Percentiles rank a stretch among this genome's conserved stretches.
Evolutionary conservation across 2,888 invertebrate species (phyloP).

Genomic region (Caenorhabditis plicata): DNA sequence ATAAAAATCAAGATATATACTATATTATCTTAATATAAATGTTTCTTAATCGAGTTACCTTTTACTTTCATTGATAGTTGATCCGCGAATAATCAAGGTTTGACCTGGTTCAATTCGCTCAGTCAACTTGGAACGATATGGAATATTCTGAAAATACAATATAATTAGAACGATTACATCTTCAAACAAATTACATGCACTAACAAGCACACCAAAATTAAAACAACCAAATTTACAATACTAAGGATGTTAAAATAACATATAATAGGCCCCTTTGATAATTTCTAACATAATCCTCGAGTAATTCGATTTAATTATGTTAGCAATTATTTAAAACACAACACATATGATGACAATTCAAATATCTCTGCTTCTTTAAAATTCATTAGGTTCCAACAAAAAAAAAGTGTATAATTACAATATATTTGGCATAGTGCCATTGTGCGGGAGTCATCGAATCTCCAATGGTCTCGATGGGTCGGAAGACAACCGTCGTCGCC

Average conservation of each 20-base stretch:
- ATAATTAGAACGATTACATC: not conserved
- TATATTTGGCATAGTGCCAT: slow-evolving; percentile 56
- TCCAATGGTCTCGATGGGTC: slow-evolving; percentile 16
- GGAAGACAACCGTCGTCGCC: slow-evolving; percentile 1
- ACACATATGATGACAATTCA: not conserved
- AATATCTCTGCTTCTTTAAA: not conserved
- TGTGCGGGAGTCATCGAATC: slow-evolving; percentile 33
- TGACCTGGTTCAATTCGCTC: slow-evolving; percentile 59
- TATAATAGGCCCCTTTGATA: too few species aligned
- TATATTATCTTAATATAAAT: too few species aligned
- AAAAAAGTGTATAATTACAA: too few species aligned
- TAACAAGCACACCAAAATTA: not conserved
- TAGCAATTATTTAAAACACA: not conserved
- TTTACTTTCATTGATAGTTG: slow-evolving; percentile 46
- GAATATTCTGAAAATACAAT: slow-evolving; percentile 48
- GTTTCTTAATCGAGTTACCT: slow-evolving; percentile 18
- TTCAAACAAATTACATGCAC: not conserved
- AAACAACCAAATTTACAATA: not conserved
- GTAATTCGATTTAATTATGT: not conserved
- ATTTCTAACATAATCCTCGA: too few species aligned
- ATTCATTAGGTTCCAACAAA: too few species aligned
- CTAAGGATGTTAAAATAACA: not conserved
- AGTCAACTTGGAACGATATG: slow-evolving; percentile 52
- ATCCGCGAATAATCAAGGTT: slow-evolving; percentile 53
- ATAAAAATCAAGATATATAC: too few species aligned